phyloP scores from a whole-genome alignment of 2,888 invertebrate genomes.

The Amphipyra berbera region DNA sequence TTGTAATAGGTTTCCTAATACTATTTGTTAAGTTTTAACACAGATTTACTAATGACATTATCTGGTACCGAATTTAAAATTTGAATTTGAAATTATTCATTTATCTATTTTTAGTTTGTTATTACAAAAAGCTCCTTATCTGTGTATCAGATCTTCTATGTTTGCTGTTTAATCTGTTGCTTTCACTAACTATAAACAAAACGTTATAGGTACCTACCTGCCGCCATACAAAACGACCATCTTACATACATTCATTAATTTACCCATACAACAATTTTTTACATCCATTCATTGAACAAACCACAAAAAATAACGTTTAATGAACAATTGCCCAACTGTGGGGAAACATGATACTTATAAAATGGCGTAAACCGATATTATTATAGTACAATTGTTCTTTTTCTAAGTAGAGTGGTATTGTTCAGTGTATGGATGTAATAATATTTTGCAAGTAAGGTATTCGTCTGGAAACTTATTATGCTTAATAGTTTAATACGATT shows the following conservation, averaged over 20 bases:
- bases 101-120: background rate
- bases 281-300: constrained; percentile 29
- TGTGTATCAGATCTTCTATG: too few relatives aligned
- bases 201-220: constrained; percentile 27
- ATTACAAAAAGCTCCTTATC: too few relatives aligned
- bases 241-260: constrained; percentile 27
- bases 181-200: background rate
- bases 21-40: constrained; percentile 62
- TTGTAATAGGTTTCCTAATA: constrained; percentile 63
- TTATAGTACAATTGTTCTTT: constrained; percentile 45
- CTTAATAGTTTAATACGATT: constrained; percentile 41
- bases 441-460: constrained; percentile 72
- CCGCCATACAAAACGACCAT: background rate
- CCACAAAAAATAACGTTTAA: constrained; percentile 47
- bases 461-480: constrained; percentile 57
- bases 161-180: too few relatives aligned
- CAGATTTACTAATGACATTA: constrained; percentile 62
- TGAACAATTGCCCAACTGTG: constrained; percentile 39
- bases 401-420: constrained; percentile 20
- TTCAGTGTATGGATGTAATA: constrained; percentile 49
- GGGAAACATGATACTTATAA: constrained; percentile 45
- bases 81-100: constrained; percentile 21
- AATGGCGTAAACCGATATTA: constrained; percentile 61
- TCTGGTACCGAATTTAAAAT: constrained; percentile 47
- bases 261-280: constrained; percentile 29